Base-by-base conservation (phyloP, 2,113 vertebrate species). In the Colaptes auratus region DNA sequence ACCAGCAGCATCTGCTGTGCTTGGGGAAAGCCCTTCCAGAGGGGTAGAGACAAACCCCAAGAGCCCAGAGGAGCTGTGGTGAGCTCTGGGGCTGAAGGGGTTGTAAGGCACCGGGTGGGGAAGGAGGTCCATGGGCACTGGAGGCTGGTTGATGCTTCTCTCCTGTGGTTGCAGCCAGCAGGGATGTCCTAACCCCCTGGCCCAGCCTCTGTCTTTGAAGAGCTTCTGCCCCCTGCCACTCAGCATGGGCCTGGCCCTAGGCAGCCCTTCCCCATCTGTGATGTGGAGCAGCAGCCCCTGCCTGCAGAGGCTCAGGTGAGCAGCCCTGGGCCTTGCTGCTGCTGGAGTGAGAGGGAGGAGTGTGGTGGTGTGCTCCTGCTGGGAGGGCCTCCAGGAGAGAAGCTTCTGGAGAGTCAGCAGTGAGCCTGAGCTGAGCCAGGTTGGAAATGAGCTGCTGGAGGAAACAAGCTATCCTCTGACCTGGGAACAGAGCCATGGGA, bases 201-300 rank as follows among this genome's bases (percentile, higher is more conserved):
- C 39, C 89, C 36, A 98, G 86, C 98, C 97, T 39, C 95, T 99
- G 55, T 10, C 94, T 60, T 64, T 99, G 76, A 98, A 95, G 89
- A 99, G 99, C 30, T 35, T 98, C 39, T 99, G 98, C 2, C 95
- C 90, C 25, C 92, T 99, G 87, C 93, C 98, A 0, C 83, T 99
- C 31, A 97, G 86, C 3, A 2, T 99, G 61, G 36, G 98, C 44
- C 95, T 99, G 13, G 79, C 86, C 19, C 59, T 98, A 17, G 39
- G 5, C 83, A 95, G 33, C 99, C 99, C 0, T 99, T 99, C 92
- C 91, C 76, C 5, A 65, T 99, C 56, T 99, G 98, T 16, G 70
- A 96, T 3, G 71, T 3, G 0, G 59, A 95, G 15, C 84, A 15
- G 2, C 97, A 90, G n/a, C 82, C 21, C 9, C 70, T 97, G 35